Evolutionary conservation across 2,888 invertebrate genomes (phyloP), one percentile per base, ranked within the genome.

Genomic region (Anodontia alba): DNA sequence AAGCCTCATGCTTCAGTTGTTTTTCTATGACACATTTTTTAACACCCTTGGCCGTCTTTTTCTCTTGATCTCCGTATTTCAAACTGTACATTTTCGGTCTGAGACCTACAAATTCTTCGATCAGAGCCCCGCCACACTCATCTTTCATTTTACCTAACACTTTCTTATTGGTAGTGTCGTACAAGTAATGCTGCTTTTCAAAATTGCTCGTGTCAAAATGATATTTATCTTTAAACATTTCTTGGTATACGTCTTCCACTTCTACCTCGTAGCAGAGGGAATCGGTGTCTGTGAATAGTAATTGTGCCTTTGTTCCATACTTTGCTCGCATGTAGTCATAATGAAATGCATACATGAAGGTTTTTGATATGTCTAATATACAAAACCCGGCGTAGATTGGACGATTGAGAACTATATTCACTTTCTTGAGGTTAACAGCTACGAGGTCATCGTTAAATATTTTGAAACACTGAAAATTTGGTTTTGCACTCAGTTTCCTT

Each of bases 21-120:
- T 84, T 78, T 36, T 80, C 68, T 20, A 84, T 74, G 43, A 75
- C 80, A 42, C 72, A 57, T 49, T 68, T 75, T 15, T 77, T 71
- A n/a, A 70, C 62, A 0, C 74, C 73, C 54, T 76, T 80, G 20
- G 68, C 70, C 0, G 57, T 72, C 38, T 33, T 57, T n/a, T 31
- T 51, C 36, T 72, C 72, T 38, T n/a, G 23, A 20, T 51, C 43
- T 12, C 70, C 49, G 54, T 62, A 77, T 67, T 38, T 73, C 26
- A 78, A 43, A 36, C 67, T 78, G 43, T 80, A 80, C 77, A 73
- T 76, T 72, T 78, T 81, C 17, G 77, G 73, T 71, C 62, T 76
- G 0, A 81, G 38, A n/a, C 74, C 78, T 15, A 75, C 54, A 70
- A 74, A 73, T 38, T 81, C 66, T 33, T 73, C 62, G 33, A 80